These are phyloP conservation scores for Hermaeophaga mercurialis DNA, from an alignment of 2,888 invertebrate genomes.

Conservation along the genomic window DNA sequence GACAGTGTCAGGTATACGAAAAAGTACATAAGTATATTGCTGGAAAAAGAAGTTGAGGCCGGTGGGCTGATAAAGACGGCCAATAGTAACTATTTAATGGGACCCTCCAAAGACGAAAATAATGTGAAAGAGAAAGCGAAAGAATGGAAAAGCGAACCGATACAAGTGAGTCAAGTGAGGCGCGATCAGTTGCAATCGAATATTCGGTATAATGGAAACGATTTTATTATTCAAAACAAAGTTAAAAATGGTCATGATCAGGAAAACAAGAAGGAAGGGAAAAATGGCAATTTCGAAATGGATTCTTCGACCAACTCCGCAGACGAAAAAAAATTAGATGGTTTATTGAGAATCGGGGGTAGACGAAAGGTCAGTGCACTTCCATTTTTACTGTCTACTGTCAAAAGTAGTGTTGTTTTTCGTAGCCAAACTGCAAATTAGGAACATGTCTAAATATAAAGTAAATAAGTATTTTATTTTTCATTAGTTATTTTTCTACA, in stretches of 20 bases:
- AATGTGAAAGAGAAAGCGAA: constrained; percentile 32
- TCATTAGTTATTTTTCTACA: neutral
- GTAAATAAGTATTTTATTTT: constrained; percentile 15
- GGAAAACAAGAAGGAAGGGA: constrained; percentile 25
- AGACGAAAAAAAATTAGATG: constrained; percentile 44
- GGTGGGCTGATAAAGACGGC: constrained; percentile 71
- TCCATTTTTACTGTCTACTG: constrained; percentile 27
- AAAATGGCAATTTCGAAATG: constrained; percentile 39
- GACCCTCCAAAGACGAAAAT: constrained; percentile 59
- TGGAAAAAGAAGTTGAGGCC: constrained; percentile 72
- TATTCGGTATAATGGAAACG: constrained; percentile 27
- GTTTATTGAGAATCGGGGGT: constrained; percentile 62
- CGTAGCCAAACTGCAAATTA: constrained; percentile 3
- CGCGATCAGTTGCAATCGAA: constrained; percentile 22
- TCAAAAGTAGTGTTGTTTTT: constrained; percentile 20
- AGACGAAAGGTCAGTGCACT: constrained; percentile 60
- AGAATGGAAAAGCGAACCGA: constrained; percentile 34
- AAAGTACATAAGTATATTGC: constrained; percentile 67
- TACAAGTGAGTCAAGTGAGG: constrained; percentile 28
- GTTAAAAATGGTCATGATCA: constrained; percentile 22
- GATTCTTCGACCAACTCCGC: constrained; percentile 40
- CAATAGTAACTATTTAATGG: constrained; percentile 72
- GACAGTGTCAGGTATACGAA: constrained; percentile 67
- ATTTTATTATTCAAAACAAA: constrained; percentile 32
- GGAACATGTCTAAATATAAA: constrained; percentile 35